Base-by-base conservation (phyloP, 2,888 invertebrate species). In the Litoditis marina region DNA sequence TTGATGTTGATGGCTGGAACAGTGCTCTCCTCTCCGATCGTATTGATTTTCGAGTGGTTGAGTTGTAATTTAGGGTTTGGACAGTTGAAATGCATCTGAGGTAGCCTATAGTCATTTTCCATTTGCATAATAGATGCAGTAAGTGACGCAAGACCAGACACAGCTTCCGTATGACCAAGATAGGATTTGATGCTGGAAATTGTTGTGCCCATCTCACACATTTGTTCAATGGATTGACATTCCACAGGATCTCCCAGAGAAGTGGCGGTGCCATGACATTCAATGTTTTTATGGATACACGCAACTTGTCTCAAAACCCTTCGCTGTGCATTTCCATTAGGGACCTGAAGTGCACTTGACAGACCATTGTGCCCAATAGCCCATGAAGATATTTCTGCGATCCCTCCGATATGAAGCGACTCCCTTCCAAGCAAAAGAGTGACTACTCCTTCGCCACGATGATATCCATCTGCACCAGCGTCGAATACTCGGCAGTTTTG, bases 401-500 rank as follows among this genome's bases (percentile, higher is more conserved):
- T 57, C 11, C 50, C 31, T 34, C 56, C 46, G 8, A 49, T 47
- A 3, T 31, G 6, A 11, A 57, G 36, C 3, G n/a, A 19, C 44
- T 63, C 11, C 27, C 47, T 60, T 34, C 68, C 47, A 0, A 74
- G 55, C 5, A 73, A 27, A 25, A 69, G 27, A 2, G 55, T 52
- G 16, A 61, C 68, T 27, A 74, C 56, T n/a, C 81, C 82, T 66
- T 84, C 83, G 6, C 78, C 76, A 11, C 83, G 66, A 11, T 77
- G 76, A 65, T 83, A 84, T 2, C 84, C 84, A 61, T 83, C 74
- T 1, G 84, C 83, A 19, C 68, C 61, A 1, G 69, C 78, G 63
- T 81, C 82, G 62, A 84, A 83, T 2, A 80, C 69, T 55, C 78
- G 77, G 68, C 82, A 69, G 42, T 59, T 59, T 31, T n/a, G 19